phyloP scores from a whole-genome alignment of 2,888 invertebrate species.

The Blastobasis adustella region DNA sequence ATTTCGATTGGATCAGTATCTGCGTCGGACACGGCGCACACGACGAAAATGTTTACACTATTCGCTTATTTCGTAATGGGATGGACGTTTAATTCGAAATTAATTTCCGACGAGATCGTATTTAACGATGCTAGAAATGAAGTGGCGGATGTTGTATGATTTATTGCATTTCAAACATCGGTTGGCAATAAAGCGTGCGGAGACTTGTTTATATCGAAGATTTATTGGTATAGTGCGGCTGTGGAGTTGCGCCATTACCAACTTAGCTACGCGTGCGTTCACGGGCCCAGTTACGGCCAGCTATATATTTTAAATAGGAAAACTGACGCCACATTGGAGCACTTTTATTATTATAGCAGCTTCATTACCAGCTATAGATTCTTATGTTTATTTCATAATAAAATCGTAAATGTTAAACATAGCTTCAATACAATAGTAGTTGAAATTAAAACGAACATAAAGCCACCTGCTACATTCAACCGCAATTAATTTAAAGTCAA shows the following conservation, averaged over 20 bases:
- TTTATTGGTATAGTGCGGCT: constrained; percentile 48
- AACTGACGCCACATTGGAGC: too few species aligned
- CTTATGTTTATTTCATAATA: too few species aligned
- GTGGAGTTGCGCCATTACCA: constrained; percentile 40
- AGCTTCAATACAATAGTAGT: too few species aligned
- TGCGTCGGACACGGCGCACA: constrained; percentile 45
- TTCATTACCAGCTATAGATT: too few species aligned
- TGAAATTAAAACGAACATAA: too few species aligned
- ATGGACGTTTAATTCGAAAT: constrained; percentile 37
- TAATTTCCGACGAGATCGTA: constrained; percentile 37
- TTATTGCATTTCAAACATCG: constrained; percentile 58
- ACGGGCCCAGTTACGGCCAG: background rate
- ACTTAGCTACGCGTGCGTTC: constrained; percentile 10
- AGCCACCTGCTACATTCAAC: too few species aligned
- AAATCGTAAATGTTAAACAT: too few species aligned
- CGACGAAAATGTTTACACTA: constrained; percentile 60
- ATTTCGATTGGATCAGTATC: constrained; percentile 69
- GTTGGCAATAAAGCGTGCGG: constrained; percentile 45
- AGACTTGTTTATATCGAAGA: constrained; percentile 50
- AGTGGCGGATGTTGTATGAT: constrained; percentile 62
- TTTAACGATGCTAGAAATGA: constrained; percentile 34
- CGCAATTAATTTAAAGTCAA: too few species aligned
- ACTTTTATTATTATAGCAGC: too few species aligned
- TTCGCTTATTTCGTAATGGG: constrained; percentile 19
- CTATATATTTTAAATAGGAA: too few species aligned